Percentiles rank a stretch among this genome's conserved stretches.
Conservation (phyloP, 2,113 vertebrate species). For the Cinclus cinclus region DNA sequence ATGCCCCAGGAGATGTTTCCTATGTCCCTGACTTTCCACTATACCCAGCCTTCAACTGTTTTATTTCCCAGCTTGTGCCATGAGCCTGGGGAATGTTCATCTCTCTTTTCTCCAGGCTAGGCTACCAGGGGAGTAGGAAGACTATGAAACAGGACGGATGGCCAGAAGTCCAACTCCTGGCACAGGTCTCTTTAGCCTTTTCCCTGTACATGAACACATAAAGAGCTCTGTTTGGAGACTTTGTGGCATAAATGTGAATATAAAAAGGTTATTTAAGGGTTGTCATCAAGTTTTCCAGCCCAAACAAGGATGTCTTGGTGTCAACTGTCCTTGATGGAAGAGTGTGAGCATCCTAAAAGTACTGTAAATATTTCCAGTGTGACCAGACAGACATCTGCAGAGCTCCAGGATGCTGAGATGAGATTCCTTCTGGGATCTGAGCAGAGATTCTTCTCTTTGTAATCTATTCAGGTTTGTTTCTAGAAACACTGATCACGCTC, state of each 20-base stretch:
- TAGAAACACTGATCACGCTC: neutral
- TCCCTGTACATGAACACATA: neutral
- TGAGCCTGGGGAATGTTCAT: neutral
- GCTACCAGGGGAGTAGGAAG: neutral
- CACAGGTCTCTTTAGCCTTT: neutral
- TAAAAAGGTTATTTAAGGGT: neutral
- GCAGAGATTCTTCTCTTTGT: neutral
- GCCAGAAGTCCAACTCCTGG: neutral
- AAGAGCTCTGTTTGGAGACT: neutral
- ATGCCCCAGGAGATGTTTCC: neutral
- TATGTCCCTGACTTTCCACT: neutral
- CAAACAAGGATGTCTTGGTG: neutral
- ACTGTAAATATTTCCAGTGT: neutral
- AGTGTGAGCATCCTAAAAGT: neutral
- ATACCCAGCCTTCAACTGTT: neutral
- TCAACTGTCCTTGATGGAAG: neutral
- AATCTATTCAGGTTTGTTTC: neutral
- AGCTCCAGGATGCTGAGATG: neutral
- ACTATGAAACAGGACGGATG: neutral
- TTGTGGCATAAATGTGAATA: accelerated
- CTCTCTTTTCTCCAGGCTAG: neutral
- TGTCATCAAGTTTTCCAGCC: neutral
- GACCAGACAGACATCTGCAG: neutral
- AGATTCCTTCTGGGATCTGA: neutral
- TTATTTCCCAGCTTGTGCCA: neutral